Evolutionary conservation across 2,888 invertebrate genomes (phyloP).

Genomic region (Eremobia ochroleuca): DNA sequence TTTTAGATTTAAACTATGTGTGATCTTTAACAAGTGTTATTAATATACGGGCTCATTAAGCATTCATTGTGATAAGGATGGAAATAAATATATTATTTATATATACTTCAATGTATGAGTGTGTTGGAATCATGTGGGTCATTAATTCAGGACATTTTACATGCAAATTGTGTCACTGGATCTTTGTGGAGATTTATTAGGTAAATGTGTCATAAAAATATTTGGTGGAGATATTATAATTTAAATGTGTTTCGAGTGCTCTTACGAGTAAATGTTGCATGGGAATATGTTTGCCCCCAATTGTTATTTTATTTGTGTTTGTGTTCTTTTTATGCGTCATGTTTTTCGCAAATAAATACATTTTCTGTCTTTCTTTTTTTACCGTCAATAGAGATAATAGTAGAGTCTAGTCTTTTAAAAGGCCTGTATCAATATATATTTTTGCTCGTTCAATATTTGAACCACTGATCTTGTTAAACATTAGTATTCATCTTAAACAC

Average conservation of each 20-base stretch:
- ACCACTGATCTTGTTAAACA: constrained; percentile 6
- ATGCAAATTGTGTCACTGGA: constrained; percentile 53
- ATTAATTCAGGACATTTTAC: constrained; percentile 44
- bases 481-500: constrained; percentile 37
- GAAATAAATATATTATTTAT: constrained; percentile 25
- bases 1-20: constrained; percentile 9
- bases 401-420: constrained; percentile 13
- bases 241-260: neutral
- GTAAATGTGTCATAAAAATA: constrained; percentile 13
- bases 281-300: no score
- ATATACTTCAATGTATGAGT: neutral
- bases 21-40: constrained; percentile 28
- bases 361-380: no score
- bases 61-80: constrained; percentile 45
- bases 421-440: neutral
- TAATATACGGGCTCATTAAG: constrained; percentile 58
- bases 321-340: no score
- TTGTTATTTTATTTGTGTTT: no score
- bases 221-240: neutral
- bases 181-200: constrained; percentile 35
- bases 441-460: neutral
- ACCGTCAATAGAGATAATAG: neutral
- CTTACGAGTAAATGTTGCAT: neutral
- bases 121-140: constrained; percentile 54
- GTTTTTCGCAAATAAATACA: no score